Conservation (phyloP, 2,113 vertebrate genomes). For the Leptosomus discolor region DNA sequence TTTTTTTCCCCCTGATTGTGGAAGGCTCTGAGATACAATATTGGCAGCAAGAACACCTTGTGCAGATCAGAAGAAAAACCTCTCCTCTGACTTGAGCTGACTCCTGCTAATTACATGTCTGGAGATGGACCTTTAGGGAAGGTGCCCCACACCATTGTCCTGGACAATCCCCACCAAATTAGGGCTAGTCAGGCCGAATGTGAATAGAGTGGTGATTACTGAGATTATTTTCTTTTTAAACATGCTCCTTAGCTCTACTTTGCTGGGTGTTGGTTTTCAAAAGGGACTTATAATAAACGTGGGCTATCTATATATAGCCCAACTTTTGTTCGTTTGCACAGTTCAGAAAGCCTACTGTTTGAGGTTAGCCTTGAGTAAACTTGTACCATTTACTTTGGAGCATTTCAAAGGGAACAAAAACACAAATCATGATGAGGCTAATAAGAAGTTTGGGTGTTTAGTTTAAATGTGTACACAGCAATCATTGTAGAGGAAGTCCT, state of each 20-base stretch:
- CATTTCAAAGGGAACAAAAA: slow-evolving; percentile 74
- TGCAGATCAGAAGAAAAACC: background rate
- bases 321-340: slow-evolving; percentile 30
- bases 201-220: background rate
- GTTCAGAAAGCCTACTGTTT: slow-evolving; percentile 69
- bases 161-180: background rate
- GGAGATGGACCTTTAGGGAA: background rate
- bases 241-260: slow-evolving; percentile 20
- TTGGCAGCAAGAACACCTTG: background rate
- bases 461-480: slow-evolving; percentile 77
- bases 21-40: background rate
- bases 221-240: slow-evolving; percentile 51
- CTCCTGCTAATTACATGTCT: background rate
- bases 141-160: background rate
- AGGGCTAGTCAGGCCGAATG: background rate
- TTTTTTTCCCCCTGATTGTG: background rate
- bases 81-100: background rate
- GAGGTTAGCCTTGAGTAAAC: slow-evolving; percentile 77
- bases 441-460: slow-evolving; percentile 76
- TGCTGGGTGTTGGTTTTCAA: slow-evolving; percentile 64
- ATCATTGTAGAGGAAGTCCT: slow-evolving; percentile 74
- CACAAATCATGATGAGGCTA: slow-evolving; percentile 70
- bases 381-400: slow-evolving; percentile 73
- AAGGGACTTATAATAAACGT: slow-evolving; percentile 47
- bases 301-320: slow-evolving; percentile 33